Evolutionary conservation across 2,888 invertebrate species (phyloP), one percentile per base, ranked within the genome.

Genomic region (Neria commutata): DNA sequence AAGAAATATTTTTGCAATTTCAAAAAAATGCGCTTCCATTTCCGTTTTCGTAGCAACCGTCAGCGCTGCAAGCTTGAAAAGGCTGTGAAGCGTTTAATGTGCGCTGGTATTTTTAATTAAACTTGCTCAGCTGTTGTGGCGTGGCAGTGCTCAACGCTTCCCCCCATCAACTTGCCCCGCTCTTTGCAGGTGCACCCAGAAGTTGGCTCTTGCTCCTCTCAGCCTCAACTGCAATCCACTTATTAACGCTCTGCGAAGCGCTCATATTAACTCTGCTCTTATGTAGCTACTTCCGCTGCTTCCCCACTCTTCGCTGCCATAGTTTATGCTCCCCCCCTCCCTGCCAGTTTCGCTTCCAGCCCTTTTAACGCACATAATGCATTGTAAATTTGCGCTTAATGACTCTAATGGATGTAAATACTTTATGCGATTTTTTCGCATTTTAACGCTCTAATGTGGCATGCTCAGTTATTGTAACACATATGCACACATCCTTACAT

Each of bases 371-470:
- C n/a, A n/a, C n/a, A n/a, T n/a, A n/a, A n/a, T n/a, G n/a, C n/a
- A n/a, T n/a, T n/a, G 75, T 73, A 75, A 73, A 73, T 73, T 75
- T 71, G 68, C 71, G 74, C 74, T 75, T 73, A 73, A 73, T 73
- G 75, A 73, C 75, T 75, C 75, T 72, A 75, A 73, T 74, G 75
- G 73, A 74, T 74, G 75, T 70, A 74, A 75, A 75, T 75, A 75
- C 73, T 46, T n/a, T n/a, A n/a, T n/a, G n/a, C n/a, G n/a, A n/a
- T n/a, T n/a, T n/a, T n/a, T n/a, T n/a, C n/a, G n/a, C n/a, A n/a
- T n/a, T n/a, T n/a, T n/a, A n/a, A n/a, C n/a, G n/a, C n/a, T n/a
- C n/a, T n/a, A n/a, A n/a, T n/a, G n/a, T n/a, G n/a, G n/a, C n/a
- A n/a, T n/a, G n/a, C n/a, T n/a, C n/a, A n/a, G n/a, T n/a, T n/a